Conservation (phyloP, 92 coral and sea anemone genomes). For the Hydrozoanthus gracilis region DNA sequence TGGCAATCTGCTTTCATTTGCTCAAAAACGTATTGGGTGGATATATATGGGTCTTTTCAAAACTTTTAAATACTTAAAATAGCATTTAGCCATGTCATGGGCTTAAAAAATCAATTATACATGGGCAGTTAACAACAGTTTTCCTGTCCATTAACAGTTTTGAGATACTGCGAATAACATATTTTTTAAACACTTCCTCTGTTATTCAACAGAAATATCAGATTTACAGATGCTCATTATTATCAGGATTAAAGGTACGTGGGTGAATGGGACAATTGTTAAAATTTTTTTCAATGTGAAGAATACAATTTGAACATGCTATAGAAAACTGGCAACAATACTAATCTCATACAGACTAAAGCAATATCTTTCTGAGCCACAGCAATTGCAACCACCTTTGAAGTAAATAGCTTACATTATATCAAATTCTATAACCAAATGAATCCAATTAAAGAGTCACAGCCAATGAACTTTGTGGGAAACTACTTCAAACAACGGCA, state of each 20-base stretch:
- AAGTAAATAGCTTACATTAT: not conserved
- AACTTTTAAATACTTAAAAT: too few species aligned
- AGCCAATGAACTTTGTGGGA: constrained; percentile 41
- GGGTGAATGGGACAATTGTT: not conserved
- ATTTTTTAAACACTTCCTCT: not conserved
- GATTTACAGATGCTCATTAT: not conserved
- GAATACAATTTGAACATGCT: not conserved
- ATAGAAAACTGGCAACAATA: not conserved
- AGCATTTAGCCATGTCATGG: too few species aligned
- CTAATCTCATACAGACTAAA: not conserved
- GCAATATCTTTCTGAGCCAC: constrained; percentile 18
- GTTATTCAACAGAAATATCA: not conserved
- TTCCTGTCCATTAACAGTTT: not conserved
- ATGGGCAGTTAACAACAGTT: too few species aligned
- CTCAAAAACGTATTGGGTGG: too few species aligned
- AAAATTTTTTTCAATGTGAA: not conserved
- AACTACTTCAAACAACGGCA: constrained; percentile 10
- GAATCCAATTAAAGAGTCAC: constrained; percentile 17
- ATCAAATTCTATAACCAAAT: not conserved
- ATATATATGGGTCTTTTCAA: too few species aligned
- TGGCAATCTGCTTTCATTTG: too few species aligned
- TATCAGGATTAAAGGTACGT: not conserved
- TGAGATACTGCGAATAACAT: not conserved
- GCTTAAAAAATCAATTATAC: too few species aligned
- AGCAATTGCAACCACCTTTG: constrained; percentile 18